Base-by-base conservation (phyloP, 2,888 invertebrate genomes). In the Oscheius sp. region DNA sequence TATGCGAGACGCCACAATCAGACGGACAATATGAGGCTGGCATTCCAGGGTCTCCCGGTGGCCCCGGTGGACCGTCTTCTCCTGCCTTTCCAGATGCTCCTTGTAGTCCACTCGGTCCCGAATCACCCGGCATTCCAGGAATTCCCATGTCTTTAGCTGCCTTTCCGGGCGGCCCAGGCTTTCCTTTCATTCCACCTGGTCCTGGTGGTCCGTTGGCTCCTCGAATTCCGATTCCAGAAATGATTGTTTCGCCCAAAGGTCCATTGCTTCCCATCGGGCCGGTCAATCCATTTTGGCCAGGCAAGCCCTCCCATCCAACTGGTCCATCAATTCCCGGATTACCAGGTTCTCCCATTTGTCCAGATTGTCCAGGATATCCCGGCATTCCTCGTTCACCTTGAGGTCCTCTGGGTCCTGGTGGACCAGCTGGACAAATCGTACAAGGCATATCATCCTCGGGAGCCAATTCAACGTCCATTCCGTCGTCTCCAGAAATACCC, bases 381-480 rank as follows among this genome's bases (percentile, higher is more conserved):
- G 79, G 65, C 71, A 80, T 72, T 29, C 85, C 87, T 29, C 85
- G 76, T 63, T 86, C 85, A 55, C 86, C 87, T 65, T 84, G 85
- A 10, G 78, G 72, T 53, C 87, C 87, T 48, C 80, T 27, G 5
- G 65, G 65, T 42, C 65, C 65, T 12, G 61, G 55, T 17, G 86
- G 86, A 58, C 86, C 86, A 31, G 79, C 85, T 25, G 86, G 86
- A 45, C 86, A 86, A 52, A 86, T 83, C 5, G 82, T 80, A 57
- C 86, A 86, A 2, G 86, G 84, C 34, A 86, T 74, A 31, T 86
- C 86, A 17, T 84, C 79, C 37, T 86, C 82, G 0, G 82, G 76
- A 53, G 83, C 86, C 53, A 86, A 71, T 46, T 85, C 82, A 42
- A 86, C 82, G 70, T 86, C 86, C 33, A 70, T 80, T 0, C 86